Evolutionary conservation across 2,797 vertebrate species (phyloP).

Genomic region (Apodemus agrarius): DNA sequence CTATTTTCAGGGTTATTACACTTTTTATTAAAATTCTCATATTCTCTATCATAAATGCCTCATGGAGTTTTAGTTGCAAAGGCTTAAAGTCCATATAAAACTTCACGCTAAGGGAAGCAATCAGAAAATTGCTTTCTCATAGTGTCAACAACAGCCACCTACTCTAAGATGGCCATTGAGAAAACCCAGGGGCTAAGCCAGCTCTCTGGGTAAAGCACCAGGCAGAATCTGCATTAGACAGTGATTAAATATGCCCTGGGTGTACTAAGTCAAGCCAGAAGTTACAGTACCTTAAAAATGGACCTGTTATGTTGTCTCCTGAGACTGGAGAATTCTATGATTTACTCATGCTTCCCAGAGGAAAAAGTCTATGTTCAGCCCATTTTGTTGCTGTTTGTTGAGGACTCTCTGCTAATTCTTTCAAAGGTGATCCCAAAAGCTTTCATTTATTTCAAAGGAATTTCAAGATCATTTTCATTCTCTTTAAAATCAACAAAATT

Average conservation of each 20-base stretch:
- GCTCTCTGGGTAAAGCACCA: not conserved
- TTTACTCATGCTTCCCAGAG: not conserved
- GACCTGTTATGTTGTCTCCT: not conserved
- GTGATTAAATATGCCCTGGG: not conserved
- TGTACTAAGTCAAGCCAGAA: slow-evolving; percentile 36
- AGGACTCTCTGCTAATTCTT: not conserved
- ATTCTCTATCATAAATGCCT: slow-evolving; percentile 63
- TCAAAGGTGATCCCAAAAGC: slow-evolving; percentile 32
- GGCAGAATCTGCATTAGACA: slow-evolving; percentile 8
- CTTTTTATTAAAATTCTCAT: slow-evolving; percentile 71
- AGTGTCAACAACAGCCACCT: not conserved
- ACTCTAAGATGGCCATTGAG: slow-evolving; percentile 20
- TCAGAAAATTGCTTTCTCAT: slow-evolving; percentile 17
- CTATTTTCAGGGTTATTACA: slow-evolving; percentile 75
- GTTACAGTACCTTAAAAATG: slow-evolving; percentile 5
- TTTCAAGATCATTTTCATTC: slow-evolving; percentile 17
- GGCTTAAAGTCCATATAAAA: slow-evolving; percentile 52
- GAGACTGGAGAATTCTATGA: not conserved
- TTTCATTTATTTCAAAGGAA: slow-evolving; percentile 38
- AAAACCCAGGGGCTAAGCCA: not conserved
- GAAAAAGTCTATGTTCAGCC: not conserved
- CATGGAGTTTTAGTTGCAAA: slow-evolving; percentile 52
- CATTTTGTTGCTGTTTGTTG: slow-evolving; percentile 19
- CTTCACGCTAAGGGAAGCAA: slow-evolving; percentile 30
- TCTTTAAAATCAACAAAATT: not conserved